phyloP scores from a whole-genome alignment of 2,888 invertebrate genomes.

The Agrochola lota region DNA sequence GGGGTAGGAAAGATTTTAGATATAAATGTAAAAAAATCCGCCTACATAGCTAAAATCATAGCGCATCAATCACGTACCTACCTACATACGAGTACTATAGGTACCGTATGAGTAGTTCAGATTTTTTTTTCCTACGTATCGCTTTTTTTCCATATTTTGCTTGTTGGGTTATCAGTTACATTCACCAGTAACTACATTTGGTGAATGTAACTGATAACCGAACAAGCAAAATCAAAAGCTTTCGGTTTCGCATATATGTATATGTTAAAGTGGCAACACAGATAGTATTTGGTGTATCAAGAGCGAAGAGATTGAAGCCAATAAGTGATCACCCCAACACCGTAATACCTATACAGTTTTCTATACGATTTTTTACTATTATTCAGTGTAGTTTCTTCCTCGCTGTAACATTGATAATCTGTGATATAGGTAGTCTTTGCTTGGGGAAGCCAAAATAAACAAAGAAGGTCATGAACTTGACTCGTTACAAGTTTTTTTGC shows the following conservation, averaged over 20 bases:
- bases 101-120: not conserved
- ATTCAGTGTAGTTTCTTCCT: not conserved
- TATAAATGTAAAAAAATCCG: too few relatives aligned
- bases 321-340: too few relatives aligned
- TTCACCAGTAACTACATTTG: too few relatives aligned
- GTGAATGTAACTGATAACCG: too few relatives aligned
- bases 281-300: not conserved
- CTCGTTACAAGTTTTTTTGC: slow-evolving; percentile 6
- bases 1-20: too few relatives aligned
- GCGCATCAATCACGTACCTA: not conserved
- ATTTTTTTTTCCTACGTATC: not conserved
- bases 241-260: not conserved
- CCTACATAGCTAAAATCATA: too few relatives aligned
- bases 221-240: not conserved
- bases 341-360: not conserved
- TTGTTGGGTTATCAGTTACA: too few relatives aligned
- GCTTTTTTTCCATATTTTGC: too few relatives aligned
- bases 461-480: not conserved
- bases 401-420: not conserved
- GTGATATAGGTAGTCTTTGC: not conserved
- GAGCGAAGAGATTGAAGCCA: not conserved
- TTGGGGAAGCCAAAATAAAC: not conserved
- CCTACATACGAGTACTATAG: not conserved
- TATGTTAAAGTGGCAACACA: not conserved
- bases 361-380: not conserved